Base-by-base conservation (phyloP, 1,140 invertebrate species). In the Papilio polyxenes region DNA sequence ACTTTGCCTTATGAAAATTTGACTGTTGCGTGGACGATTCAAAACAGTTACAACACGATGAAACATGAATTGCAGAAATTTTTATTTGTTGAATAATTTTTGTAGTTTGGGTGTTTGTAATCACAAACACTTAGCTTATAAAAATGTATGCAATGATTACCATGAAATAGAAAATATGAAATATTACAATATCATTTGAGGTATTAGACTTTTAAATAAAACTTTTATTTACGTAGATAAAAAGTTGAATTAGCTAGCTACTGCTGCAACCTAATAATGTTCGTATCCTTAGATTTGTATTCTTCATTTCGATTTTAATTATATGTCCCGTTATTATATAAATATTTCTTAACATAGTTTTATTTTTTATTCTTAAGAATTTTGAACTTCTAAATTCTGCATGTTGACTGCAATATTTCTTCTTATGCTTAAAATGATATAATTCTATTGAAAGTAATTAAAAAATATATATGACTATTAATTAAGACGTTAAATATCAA, bases 1-100 rank as follows among this genome's bases (percentile, higher is more conserved):
- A 62, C 17, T 51, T 51, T 23, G 20, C 15, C 23, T 37, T 13
- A 15, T 37, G 11, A 72, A 65, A 65, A 72, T 72, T 72, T 37
- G 31, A 4, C 11, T 40, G 65, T 37, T 11, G 65, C 65, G 65
- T 72, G 65, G 37, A 72, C n/a, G 7, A 23, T 0, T 37, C 4
- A 37, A 37, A 40, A 13, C 62, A 31, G 62, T 72, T 72, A 72
- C 65, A 72, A 3, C 65, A 72, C 65, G 6, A 15, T 69, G 31
- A 40, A 69, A 37, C 65, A 40, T 72, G 65, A 31, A 15, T 72
- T 72, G 65, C 65, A 37, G 13, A 37, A 56, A 1, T 6, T 44
- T 69, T 72, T 72, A 23, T 37, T 69, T 69, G 31, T 72, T 72
- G 11, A 31, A 72, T 40, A 37, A 72, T 23, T 62, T 62, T 72